Conservation (phyloP, 2,888 invertebrate genomes). For the Hirtodrosophila alboralis region DNA sequence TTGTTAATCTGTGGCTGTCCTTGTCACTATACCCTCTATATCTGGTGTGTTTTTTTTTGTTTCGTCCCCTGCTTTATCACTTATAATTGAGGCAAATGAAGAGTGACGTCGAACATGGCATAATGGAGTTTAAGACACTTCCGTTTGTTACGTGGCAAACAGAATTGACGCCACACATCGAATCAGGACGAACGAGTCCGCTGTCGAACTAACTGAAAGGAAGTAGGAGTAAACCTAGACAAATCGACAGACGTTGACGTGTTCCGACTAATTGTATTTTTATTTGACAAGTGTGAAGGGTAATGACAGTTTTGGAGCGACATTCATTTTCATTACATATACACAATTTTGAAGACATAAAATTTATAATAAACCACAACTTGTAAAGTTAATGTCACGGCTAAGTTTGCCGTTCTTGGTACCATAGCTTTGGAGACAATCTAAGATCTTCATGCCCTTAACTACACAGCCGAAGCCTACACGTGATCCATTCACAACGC, state of each 20-base stretch:
- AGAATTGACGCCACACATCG: slow-evolving; percentile 16
- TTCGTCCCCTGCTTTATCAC: slow-evolving; percentile 7
- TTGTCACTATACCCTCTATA: slow-evolving; percentile 8
- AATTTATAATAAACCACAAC: slow-evolving; percentile 65
- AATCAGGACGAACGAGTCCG: too few relatives aligned
- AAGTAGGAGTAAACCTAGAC: neutral
- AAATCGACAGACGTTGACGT: slow-evolving; percentile 29
- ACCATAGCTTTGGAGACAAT: slow-evolving; percentile 70
- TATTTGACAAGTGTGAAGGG: slow-evolving; percentile 15
- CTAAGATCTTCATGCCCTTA: slow-evolving; percentile 66
- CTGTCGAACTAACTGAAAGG: neutral
- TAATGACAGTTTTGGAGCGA: neutral
- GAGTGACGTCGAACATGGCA: slow-evolving; percentile 80
- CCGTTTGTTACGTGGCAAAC: slow-evolving; percentile 38
- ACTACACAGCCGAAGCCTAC: slow-evolving; percentile 76
- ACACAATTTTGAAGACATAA: slow-evolving; percentile 14
- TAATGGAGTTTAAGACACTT: slow-evolving; percentile 79
- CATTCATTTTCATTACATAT: too few relatives aligned
- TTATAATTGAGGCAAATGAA: slow-evolving; percentile 80
- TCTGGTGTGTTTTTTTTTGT: slow-evolving; percentile 10
- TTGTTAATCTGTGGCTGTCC: slow-evolving; percentile 26
- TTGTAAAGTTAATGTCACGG: slow-evolving; percentile 58
- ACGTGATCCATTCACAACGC: slow-evolving; percentile 66
- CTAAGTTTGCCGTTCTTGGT: slow-evolving; percentile 79
- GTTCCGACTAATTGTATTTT: slow-evolving; percentile 41